Evolutionary conservation across 1,140 invertebrate species (phyloP), one percentile per base, ranked within the genome.

Genomic region (Rhagoletis zephyria): DNA sequence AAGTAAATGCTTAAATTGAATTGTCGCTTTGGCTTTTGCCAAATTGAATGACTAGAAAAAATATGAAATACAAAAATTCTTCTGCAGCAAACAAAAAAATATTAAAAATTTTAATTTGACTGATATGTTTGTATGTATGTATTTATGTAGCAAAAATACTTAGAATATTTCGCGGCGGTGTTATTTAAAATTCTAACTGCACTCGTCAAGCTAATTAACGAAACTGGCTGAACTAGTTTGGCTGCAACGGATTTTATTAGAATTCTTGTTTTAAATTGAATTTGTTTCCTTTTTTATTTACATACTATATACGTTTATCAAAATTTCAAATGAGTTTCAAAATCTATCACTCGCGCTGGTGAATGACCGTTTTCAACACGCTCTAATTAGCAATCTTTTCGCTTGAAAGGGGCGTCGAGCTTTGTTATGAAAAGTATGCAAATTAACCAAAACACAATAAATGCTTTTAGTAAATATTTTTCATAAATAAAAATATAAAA

Each of bases 1-100:
- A 81, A 81, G 74, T 81, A 81, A 81, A 19, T 16, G 48, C 48
- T 81, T 81, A 56, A 81, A 81, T 81, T 81, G 74, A 81, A 56
- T 81, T 51, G 48, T 51, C 74, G 48, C 19, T 81, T 81, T 81
- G 74, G 19, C 2, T 81, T 63, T 63, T 63, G n/a, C 74, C 30
- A 81, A 81, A n/a, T 74, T 74, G 67, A 74, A 45, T 74, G 67
- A 42, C 14, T 74, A 9, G 16, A 12, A 56, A 56, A 30, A 30
- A 30, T 30, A 30, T 30, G 30, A 30, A 30, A 30, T 30, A 30
- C 30, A 30, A 30, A 30, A 30, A 30, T 30, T 30, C 30, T 30
- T 30, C 30, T 30, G 30, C 30, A 30, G 30, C 30, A 30, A 30
- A 56, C 5, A 56, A 56, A 56, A 30, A 30, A 30, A 30, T 2